phyloP scores from a whole-genome alignment of 2,797 vertebrate genomes.

The Cynodonichthys magdalenae region DNA sequence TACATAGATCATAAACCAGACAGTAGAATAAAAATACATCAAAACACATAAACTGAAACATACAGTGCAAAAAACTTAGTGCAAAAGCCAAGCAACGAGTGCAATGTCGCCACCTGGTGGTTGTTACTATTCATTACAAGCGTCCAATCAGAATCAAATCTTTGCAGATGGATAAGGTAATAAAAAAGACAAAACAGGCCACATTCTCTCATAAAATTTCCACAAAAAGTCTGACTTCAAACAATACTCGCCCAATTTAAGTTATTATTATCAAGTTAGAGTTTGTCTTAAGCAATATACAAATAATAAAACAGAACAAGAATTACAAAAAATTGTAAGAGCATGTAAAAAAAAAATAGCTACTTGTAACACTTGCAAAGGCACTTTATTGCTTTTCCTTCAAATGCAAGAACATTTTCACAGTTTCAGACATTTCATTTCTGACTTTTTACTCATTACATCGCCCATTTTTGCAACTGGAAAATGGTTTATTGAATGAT shows the following conservation, averaged over 20 bases:
- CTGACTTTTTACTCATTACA: slow-evolving; percentile 18
- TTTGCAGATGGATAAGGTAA: background rate
- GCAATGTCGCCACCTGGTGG: slow-evolving; percentile 73
- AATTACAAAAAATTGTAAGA: slow-evolving; percentile 7
- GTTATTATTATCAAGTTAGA: slow-evolving; percentile 13
- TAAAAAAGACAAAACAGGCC: slow-evolving; percentile 10
- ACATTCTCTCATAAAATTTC: slow-evolving; percentile 29
- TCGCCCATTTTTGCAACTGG: background rate
- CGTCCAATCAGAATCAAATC: slow-evolving; percentile 18
- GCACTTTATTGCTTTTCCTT: slow-evolving; percentile 52
- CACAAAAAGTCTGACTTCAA: background rate
- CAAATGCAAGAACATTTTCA: slow-evolving; percentile 38
- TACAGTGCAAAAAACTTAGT: slow-evolving; percentile 36
- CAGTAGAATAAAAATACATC: slow-evolving; percentile 35
- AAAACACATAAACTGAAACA: slow-evolving; percentile 31
- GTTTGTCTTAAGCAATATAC: slow-evolving; percentile 33
- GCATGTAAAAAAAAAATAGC: slow-evolving; percentile 4
- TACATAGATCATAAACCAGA: slow-evolving; percentile 18
- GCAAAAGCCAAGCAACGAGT: slow-evolving; percentile 46
- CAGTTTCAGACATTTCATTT: slow-evolving; percentile 46
- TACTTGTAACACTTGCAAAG: slow-evolving; percentile 38
- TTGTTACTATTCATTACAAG: slow-evolving; percentile 32
- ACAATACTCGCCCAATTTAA: slow-evolving; percentile 8
- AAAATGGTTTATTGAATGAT: slow-evolving; percentile 6
- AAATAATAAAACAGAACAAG: slow-evolving; percentile 24